These are phyloP conservation scores for Hemichromis elongatus DNA, from an alignment of 2,113 vertebrate species.

Conservation along the genomic window DNA sequence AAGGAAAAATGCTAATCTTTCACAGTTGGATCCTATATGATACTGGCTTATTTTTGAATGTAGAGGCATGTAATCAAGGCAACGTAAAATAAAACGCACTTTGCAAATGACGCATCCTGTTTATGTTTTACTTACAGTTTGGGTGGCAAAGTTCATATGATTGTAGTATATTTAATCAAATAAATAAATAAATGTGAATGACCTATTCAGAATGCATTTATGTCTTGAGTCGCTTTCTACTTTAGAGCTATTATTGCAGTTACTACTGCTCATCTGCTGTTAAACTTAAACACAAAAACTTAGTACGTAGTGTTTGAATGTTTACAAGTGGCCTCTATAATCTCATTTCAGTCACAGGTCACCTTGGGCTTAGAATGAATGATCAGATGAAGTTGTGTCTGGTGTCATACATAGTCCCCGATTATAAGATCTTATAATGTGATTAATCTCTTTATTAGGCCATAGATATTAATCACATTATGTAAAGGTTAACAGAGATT, in stretches of 20 bases:
- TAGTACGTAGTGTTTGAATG: not conserved
- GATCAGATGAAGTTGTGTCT: too few relatives aligned
- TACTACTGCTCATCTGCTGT: not conserved
- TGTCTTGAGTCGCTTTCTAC: constrained; percentile 46
- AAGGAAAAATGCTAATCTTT: constrained; percentile 60
- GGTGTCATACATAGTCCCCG: too few relatives aligned
- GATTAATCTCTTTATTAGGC: too few relatives aligned
- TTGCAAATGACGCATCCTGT: constrained; percentile 72
- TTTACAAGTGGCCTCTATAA: not conserved
- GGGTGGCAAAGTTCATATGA: constrained; percentile 37
- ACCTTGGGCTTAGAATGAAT: constrained; percentile 67
- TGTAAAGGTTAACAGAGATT: constrained; percentile 27
- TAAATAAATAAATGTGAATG: constrained; percentile 64
- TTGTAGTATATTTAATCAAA: constrained; percentile 61
- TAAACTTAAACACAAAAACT: not conserved
- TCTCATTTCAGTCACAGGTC: constrained; percentile 43
- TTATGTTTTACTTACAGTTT: constrained; percentile 69
- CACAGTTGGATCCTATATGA: constrained; percentile 71
- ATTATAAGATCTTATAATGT: constrained; percentile 20
- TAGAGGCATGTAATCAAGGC: constrained; percentile 81
- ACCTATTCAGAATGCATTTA: constrained; percentile 50
- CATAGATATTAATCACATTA: constrained; percentile 29
- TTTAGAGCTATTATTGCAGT: not conserved
- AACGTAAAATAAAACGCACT: constrained; percentile 79
- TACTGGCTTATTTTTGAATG: constrained; percentile 78